Percentiles rank a stretch among this genome's conserved stretches.
Conservation (phyloP, 2,113 vertebrate genomes). For the Pterophyllum scalare region DNA sequence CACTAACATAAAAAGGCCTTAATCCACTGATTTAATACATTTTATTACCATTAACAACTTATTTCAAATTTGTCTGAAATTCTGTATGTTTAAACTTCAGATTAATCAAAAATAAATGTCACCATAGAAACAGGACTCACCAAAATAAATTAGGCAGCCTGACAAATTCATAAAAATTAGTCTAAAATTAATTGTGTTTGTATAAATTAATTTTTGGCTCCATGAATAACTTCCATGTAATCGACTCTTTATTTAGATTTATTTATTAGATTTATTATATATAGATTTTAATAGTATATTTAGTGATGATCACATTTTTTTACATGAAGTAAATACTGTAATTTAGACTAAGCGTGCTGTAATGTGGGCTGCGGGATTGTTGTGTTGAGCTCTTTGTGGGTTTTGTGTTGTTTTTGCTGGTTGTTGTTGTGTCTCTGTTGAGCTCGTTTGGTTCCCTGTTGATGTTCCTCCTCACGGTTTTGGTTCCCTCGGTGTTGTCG, state of each 20-base stretch:
- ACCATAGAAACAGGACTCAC: background rate
- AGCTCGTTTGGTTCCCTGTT: rapidly evolving
- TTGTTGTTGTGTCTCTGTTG: background rate
- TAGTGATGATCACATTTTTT: background rate
- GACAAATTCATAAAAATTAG: background rate
- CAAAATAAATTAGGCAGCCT: background rate
- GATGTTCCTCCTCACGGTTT: rapidly evolving
- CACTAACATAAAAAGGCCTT: background rate
- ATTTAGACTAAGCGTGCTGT: background rate
- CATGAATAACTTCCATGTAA: background rate
- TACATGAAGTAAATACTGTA: no score
- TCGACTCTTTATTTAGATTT: rapidly evolving
- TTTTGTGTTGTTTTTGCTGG: background rate
- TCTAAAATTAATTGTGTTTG: background rate
- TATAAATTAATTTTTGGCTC: background rate
- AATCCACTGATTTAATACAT: background rate
- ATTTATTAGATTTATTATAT: background rate
- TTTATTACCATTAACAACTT: background rate
- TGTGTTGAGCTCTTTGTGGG: background rate
- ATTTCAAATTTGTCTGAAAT: background rate
- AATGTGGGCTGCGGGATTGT: background rate
- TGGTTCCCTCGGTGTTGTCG: background rate
- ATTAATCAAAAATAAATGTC: background rate
- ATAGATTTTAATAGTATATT: background rate
- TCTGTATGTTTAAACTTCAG: background rate